Evolutionary conservation across 2,113 vertebrate genomes (phyloP), one percentile per base, ranked within the genome.

Genomic region (Casuarius casuarius): DNA sequence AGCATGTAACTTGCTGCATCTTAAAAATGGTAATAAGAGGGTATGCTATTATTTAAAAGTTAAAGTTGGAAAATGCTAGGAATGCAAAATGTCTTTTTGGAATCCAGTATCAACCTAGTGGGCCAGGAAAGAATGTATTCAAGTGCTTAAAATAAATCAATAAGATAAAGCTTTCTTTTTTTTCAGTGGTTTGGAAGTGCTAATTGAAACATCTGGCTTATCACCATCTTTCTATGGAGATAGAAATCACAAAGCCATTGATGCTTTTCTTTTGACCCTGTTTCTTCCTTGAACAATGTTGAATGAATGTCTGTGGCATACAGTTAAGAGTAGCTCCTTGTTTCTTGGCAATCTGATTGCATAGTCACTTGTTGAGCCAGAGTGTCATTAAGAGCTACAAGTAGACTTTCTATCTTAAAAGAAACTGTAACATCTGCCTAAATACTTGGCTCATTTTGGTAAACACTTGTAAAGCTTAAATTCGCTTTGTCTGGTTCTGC

Each of bases 281-380:
- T 77, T 83, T 73, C 28, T 84, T 70, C 86, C 31, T 12, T 65
- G 80, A 87, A 19, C 58, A 33, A 14, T 59, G 42, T 51, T 65
- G 61, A 84, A 70, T 65, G 94, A 35, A 66, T 29, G 28, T 48
- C 89, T 94, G 86, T 95, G 49, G 44, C 5, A 2, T 26, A 7
- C 46, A 29, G 42, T 13, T 71, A 48, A 90, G 85, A 89, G 78
- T 31, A 83, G 88, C 84, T 84, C 73, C 87, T 94, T 89, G 67
- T 77, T 77, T 76, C 87, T 86, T 91, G 94, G 93, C 96, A 92
- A 88, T 13, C 84, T 35, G 72, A 17, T 54, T 87, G 81, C 91
- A 90, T 90, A 94, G 96, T 84, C 90, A 70, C 79, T 76, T 73
- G 94, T 96, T 97, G 97, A 97, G 91, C 98, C 97, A 96, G 67